phyloP scores from a whole-genome alignment of 2,797 vertebrate genomes.

The Pangasius macronema region DNA sequence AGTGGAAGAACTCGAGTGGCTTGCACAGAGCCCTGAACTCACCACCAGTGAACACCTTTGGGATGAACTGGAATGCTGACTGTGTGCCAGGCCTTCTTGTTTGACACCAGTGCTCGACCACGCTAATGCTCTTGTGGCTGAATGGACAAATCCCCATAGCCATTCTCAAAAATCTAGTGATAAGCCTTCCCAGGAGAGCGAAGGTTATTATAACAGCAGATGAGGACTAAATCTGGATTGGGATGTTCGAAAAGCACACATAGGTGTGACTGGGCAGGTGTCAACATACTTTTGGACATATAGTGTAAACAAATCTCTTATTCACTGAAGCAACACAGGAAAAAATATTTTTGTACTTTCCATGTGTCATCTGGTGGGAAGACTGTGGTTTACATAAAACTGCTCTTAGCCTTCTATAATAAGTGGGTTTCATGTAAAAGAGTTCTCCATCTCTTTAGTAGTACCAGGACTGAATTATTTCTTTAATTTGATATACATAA shows the following conservation, averaged over 20 bases:
- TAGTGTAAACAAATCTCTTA: too few relatives aligned
- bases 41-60: too few relatives aligned
- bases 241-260: not conserved
- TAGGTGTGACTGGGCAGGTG: too few relatives aligned
- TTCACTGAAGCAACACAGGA: too few relatives aligned
- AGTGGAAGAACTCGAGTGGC: not conserved
- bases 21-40: not conserved
- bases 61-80: too few relatives aligned
- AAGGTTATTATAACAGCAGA: not conserved
- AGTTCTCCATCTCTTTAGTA: not conserved
- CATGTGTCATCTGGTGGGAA: not conserved
- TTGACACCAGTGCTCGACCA: too few relatives aligned
- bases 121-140: too few relatives aligned
- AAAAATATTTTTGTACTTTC: not conserved
- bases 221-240: not conserved
- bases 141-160: too few relatives aligned
- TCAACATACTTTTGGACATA: too few relatives aligned
- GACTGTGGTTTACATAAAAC: not conserved
- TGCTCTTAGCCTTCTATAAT: not conserved
- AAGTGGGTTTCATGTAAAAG: not conserved
- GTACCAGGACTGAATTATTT: not conserved
- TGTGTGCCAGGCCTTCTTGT: too few relatives aligned
- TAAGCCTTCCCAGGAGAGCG: too few relatives aligned
- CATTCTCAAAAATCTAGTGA: too few relatives aligned
- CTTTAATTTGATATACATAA: not conserved